Percentiles rank a stretch among this genome's conserved stretches.
phyloP scores from a whole-genome alignment of 2,797 vertebrate species.

The Gymnodraco acuticeps region DNA sequence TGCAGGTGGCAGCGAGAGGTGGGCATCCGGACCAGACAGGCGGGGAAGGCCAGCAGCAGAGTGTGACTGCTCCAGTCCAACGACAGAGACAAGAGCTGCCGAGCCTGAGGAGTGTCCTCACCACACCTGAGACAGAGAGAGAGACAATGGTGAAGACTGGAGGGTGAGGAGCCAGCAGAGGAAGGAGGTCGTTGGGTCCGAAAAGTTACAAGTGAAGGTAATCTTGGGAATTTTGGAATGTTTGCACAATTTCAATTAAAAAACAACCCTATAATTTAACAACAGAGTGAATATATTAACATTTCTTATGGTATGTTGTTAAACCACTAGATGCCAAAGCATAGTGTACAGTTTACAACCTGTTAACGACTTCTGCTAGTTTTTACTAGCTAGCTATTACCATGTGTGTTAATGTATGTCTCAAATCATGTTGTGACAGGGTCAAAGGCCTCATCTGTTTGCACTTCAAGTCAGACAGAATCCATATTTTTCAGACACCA shows the following conservation, averaged over 20 bases:
- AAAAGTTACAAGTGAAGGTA: too few relatives aligned
- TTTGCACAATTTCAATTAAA: too few relatives aligned
- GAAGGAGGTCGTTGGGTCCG: neutral
- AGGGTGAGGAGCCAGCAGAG: slow-evolving; percentile 5
- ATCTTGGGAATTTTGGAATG: too few relatives aligned
- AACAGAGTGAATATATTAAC: too few relatives aligned
- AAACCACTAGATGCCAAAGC: too few relatives aligned
- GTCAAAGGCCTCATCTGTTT: slow-evolving; percentile 39
- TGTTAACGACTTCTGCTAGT: too few relatives aligned
- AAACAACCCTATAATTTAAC: too few relatives aligned
- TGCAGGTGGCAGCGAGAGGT: slow-evolving; percentile 95
- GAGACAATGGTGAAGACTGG: neutral
- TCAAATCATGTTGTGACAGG: slow-evolving; percentile 21
- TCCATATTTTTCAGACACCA: neutral
- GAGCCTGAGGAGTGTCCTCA: slow-evolving; percentile 84
- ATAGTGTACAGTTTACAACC: too few relatives aligned
- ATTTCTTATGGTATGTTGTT: too few relatives aligned
- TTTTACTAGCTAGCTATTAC: too few relatives aligned
- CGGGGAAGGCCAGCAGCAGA: slow-evolving; percentile 92
- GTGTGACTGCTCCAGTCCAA: slow-evolving; percentile 90
- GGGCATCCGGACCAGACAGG: slow-evolving; percentile 92
- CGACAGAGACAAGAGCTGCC: slow-evolving; percentile 90
- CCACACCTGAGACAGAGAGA: slow-evolving; percentile 86
- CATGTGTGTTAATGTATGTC: neutral
- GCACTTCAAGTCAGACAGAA: slow-evolving; percentile 13